Evolutionary conservation across 2,888 invertebrate genomes (phyloP), one percentile per base, ranked within the genome.

Genomic region (Drosophila mulleri): DNA sequence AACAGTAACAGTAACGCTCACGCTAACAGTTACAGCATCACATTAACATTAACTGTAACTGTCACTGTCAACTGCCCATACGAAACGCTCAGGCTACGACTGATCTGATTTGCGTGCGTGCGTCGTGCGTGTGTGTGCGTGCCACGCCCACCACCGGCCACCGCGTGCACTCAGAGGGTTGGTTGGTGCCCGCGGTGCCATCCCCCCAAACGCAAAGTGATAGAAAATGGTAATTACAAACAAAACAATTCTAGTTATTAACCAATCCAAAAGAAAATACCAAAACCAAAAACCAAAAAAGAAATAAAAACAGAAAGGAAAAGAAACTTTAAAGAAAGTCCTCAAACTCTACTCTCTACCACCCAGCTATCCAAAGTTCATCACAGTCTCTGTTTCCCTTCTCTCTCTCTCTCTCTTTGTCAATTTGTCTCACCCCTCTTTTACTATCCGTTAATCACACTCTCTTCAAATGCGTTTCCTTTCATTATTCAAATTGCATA

Each of bases 171-270:
- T 69, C 82, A 78, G 79, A 78, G 82, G 82, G 87, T 78, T 85
- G 82, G 79, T 90, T 83, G 83, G 82, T 82, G 80, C 83, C 83
- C 88, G 90, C 88, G 83, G 90, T 82, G 87, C 88, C 88, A 87
- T 89, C 83, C 88, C 88, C 85, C 82, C 76, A 72, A 85, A 88
- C 88, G 85, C 88, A 84, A 89, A 92, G 91, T 90, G 85, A 91
- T 92, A 92, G 89, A 91, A 91, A 90, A 91, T 91, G 91, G 91
- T 91, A 91, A 91, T 89, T 91, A 86, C 90, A 89, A 89, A 67
- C 69, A 78, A 75, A 84, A 67, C 88, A 83, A 87, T 87, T 81
- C 68, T 83, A 83, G 85, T 89, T 80, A 84, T 89, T 80, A 86
- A 86, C 80, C 70, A 66, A 66, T 61, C 68, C 72, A 64, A 42